Evolutionary conservation across 2,888 invertebrate species (phyloP), one percentile per base, ranked within the genome.

Genomic region (Drosophila recens): DNA sequence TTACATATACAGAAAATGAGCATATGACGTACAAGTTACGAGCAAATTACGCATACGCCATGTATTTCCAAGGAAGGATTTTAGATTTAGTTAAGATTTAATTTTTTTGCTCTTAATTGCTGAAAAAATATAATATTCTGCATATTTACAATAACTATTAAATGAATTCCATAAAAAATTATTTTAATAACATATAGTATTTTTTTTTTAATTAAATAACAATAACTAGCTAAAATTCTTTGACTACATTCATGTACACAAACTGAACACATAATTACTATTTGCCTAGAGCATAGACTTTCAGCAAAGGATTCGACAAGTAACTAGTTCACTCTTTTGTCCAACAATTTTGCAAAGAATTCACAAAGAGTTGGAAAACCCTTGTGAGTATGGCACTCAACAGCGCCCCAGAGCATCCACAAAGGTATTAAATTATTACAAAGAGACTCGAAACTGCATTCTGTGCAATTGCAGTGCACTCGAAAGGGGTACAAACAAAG

Each of bases 381-480:
- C 58, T 75, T 67, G 57, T 67, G 61, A 64, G 36, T 34, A 13
- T 13, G 52, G 49, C 56, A 70, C 79, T 75, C 57, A n/a, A 23
- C 30, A 64, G 68, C 56, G 59, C 61, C 54, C 45, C 64, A 59
- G 36, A 56, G 66, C 61, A 54, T 62, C 57, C 69, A 70, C 87
- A 89, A 89, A 79, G 87, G 86, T 66, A 85, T 82, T 68, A 82
- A 82, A 87, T 82, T 74, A 88, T 79, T 75, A 66, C 73, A 72
- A 79, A 87, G 79, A 61, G 62, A 75, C 77, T 80, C 61, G 42
- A 73, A 72, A 49, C 46, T 73, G 75, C 71, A 73, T 71, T 65
- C 27, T 20, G 49, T 49, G 13, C 27, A 40, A 13, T 46, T 57
- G 53, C 56, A 40, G 54, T 30, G 73, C 71, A 75, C 69, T 78